phyloP scores from a whole-genome alignment of 2,113 vertebrate species.

The Diphyllodes magnificus region DNA sequence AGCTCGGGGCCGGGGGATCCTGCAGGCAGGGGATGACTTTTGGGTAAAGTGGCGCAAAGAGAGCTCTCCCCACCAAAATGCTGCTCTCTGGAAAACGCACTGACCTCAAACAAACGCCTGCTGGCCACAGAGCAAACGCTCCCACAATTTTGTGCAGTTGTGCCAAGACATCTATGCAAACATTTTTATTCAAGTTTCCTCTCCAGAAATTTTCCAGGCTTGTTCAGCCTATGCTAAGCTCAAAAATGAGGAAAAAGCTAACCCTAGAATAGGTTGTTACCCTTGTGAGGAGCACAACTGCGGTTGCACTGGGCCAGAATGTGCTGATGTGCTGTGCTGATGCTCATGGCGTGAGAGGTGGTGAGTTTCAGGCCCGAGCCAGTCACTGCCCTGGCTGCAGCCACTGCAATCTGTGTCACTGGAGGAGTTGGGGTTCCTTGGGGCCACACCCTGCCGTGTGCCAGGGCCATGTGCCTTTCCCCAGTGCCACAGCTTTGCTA shows the following conservation, averaged over 20 bases:
- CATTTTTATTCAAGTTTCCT: not conserved
- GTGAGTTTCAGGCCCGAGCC: accelerated
- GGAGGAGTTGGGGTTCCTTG: not conserved
- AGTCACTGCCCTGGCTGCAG: not conserved
- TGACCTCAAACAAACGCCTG: not conserved
- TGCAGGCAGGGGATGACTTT: accelerated
- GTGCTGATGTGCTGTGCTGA: not conserved
- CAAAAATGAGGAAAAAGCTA: not conserved
- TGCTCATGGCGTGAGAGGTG: accelerated
- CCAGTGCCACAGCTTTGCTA: not conserved
- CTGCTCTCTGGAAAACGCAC: not conserved
- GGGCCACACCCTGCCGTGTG: accelerated
- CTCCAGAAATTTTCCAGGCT: not conserved
- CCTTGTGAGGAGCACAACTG: accelerated
- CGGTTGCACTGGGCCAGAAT: accelerated
- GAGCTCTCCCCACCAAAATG: not conserved
- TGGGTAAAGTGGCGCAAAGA: not conserved
- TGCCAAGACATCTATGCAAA: not conserved
- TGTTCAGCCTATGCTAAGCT: not conserved
- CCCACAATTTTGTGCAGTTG: not conserved
- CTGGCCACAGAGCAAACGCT: not conserved
- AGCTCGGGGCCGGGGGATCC: not conserved
- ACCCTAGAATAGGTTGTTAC: no score
- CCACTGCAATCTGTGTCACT: not conserved
- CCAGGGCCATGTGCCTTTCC: accelerated